Conservation (phyloP, 1,140 invertebrate species). For the Ectropis grisescens region DNA sequence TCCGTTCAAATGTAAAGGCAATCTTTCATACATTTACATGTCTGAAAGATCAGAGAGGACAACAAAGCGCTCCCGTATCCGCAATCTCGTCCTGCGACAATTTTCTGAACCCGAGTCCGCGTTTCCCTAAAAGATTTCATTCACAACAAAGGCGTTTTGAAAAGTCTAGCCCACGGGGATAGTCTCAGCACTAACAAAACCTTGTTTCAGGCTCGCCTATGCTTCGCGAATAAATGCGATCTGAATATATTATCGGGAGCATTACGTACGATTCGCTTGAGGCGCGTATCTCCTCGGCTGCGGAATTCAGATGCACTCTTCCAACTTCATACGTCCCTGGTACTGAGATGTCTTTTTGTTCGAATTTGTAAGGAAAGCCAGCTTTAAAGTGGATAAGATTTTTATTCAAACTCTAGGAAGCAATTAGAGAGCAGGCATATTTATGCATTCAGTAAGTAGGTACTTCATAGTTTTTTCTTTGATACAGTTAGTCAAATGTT, state of each 20-base stretch:
- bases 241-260: slow-evolving; percentile 58
- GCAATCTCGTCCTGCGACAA: too few species aligned
- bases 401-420: too few species aligned
- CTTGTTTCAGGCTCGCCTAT: slow-evolving; percentile 45
- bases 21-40: too few species aligned
- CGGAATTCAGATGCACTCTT: slow-evolving; percentile 49
- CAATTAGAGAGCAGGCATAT: too few species aligned
- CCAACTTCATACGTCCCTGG: slow-evolving; percentile 34
- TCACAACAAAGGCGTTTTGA: slow-evolving; percentile 28
- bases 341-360: slow-evolving; percentile 19
- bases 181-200: slow-evolving; percentile 43
- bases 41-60: too few species aligned
- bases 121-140: slow-evolving; percentile 8
- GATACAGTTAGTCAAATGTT: too few species aligned
- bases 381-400: background rate
- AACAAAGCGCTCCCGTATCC: too few species aligned
- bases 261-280: slow-evolving; percentile 54
- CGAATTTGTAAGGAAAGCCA: slow-evolving; percentile 4
- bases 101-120: background rate
- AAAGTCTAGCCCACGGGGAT: slow-evolving; percentile 33
- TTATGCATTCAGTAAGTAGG: too few species aligned
- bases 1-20: too few species aligned
- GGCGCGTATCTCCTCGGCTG: slow-evolving; percentile 31
- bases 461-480: too few species aligned
- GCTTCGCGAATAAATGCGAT: slow-evolving; percentile 53